These are phyloP conservation scores for Erythrocercus mccallii DNA, from an alignment of 2,113 vertebrate genomes.

Conservation along the genomic window DNA sequence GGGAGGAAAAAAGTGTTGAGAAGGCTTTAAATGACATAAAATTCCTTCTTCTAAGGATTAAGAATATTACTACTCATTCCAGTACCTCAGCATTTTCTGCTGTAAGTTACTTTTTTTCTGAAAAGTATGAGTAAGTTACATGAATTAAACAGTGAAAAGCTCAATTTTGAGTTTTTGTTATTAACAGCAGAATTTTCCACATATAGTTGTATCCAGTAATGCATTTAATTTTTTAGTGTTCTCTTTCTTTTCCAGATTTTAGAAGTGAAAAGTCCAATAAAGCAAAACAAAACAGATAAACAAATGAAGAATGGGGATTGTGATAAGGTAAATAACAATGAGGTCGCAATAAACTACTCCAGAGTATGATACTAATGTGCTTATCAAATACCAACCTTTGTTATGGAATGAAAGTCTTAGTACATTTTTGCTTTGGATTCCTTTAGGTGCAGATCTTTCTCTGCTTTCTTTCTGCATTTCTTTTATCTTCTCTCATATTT, in stretches of 20 bases:
- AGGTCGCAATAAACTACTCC: background rate
- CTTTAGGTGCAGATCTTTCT: background rate
- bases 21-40: background rate
- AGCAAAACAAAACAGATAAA: slow-evolving; percentile 90
- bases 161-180: background rate
- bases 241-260: slow-evolving; percentile 81
- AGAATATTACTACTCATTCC: background rate
- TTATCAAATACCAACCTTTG: background rate
- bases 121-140: background rate
- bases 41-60: background rate
- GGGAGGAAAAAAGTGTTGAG: background rate
- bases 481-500: background rate
- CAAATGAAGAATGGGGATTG: slow-evolving; percentile 88
- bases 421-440: background rate
- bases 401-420: background rate
- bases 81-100: background rate
- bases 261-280: slow-evolving; percentile 92
- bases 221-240: background rate
- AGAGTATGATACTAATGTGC: background rate
- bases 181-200: background rate
- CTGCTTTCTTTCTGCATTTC: background rate
- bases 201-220: background rate
- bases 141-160: background rate
- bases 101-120: background rate
- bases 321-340: slow-evolving; percentile 85